Evolutionary conservation across 2,797 vertebrate genomes (phyloP).

Genomic region (Lutjanus campechanus): DNA sequence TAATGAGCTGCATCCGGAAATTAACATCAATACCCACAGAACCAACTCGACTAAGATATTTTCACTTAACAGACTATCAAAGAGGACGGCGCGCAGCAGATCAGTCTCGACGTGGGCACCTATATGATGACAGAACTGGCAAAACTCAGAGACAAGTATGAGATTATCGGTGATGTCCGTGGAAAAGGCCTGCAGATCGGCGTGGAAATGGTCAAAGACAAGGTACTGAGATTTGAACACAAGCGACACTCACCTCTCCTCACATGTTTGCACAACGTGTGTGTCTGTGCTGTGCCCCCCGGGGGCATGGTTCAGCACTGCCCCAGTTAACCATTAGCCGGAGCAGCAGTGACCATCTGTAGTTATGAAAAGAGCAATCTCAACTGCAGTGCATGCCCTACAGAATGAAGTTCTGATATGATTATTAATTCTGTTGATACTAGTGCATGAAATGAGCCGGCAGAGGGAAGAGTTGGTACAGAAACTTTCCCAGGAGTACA

Average conservation of each 20-base stretch:
- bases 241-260: conserved; percentile 7
- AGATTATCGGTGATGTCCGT: conserved; percentile 94
- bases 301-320: conserved; percentile 52
- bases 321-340: conserved; percentile 73
- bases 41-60: neutral
- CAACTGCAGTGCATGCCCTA: neutral
- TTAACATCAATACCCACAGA: neutral
- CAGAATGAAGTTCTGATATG: neutral
- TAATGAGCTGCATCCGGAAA: no score
- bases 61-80: conserved; percentile 86
- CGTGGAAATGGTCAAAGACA: conserved; percentile 95
- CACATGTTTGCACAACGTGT: conserved; percentile 43
- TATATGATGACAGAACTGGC: conserved; percentile 89
- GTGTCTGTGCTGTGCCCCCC: conserved; percentile 17
- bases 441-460: neutral
- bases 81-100: conserved; percentile 89
- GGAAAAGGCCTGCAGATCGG: conserved; percentile 96
- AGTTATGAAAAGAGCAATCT: no score
- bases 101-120: conserved; percentile 88
- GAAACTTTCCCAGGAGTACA: neutral
- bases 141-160: conserved; percentile 90
- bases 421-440: neutral
- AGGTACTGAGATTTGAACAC: conserved; percentile 81
- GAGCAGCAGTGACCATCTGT: conserved; percentile 36
- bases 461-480: neutral